phyloP scores from a whole-genome alignment of 2,888 invertebrate species.

The Heliconius sara region DNA sequence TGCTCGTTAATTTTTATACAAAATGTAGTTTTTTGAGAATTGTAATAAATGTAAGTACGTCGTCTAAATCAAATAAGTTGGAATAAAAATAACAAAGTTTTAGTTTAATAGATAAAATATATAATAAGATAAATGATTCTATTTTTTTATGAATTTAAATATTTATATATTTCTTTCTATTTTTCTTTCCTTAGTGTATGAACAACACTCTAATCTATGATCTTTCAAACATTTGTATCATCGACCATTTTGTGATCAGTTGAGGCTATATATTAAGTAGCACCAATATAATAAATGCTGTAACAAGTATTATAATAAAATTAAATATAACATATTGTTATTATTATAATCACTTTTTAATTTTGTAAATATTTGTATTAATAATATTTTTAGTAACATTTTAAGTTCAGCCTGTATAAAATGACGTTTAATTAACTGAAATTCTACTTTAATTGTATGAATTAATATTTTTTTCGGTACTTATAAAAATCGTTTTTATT shows the following conservation, averaged over 20 bases:
- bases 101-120: no score
- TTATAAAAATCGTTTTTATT: not conserved
- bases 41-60: no score
- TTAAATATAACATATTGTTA: constrained; percentile 1
- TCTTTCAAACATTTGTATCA: not conserved
- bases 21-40: no score
- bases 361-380: constrained; percentile 15
- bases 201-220: no score
- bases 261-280: not conserved
- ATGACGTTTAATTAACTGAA: not conserved
- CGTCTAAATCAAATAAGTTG: no score
- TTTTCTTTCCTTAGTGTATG: no score
- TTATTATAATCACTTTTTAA: not conserved
- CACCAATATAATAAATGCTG: not conserved
- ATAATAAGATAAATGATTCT: no score
- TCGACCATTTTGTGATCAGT: not conserved
- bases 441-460: not conserved
- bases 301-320: not conserved
- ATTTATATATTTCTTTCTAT: no score
- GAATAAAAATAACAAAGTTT: no score
- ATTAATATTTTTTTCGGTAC: not conserved
- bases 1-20: no score
- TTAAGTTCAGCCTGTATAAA: constrained; percentile 9
- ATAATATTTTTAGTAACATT: not conserved
- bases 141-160: no score